Conservation (phyloP, 2,113 vertebrate species). For the Eptatretus burgeri region DNA sequence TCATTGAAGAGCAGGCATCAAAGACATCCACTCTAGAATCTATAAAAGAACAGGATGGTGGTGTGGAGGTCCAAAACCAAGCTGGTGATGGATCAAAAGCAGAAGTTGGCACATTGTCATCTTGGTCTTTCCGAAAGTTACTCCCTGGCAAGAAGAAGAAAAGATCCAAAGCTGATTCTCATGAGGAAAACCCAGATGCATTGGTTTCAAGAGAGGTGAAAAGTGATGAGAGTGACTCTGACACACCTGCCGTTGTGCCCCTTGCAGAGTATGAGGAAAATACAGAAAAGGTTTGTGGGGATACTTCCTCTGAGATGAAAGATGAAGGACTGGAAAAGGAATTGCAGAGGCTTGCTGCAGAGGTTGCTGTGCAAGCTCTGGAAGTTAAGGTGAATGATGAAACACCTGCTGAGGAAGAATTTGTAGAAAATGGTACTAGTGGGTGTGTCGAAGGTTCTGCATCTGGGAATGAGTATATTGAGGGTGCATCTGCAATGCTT, state of each 20-base stretch:
- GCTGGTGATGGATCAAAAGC: background rate
- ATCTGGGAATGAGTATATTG: too few species aligned
- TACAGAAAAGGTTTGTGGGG: too few species aligned
- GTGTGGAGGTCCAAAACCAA: background rate
- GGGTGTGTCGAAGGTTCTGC: too few species aligned
- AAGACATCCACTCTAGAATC: background rate
- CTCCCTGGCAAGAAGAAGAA: conserved; percentile 3
- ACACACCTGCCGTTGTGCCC: conserved; percentile 3
- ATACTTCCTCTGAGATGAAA: too few species aligned
- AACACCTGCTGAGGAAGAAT: too few species aligned
- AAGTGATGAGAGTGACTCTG: background rate
- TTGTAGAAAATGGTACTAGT: too few species aligned
- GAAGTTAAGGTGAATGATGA: too few species aligned
- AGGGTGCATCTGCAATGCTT: too few species aligned
- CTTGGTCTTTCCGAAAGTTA: background rate
- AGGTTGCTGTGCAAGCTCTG: too few species aligned
- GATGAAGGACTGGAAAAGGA: too few species aligned
- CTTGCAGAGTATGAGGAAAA: conserved; percentile 1
- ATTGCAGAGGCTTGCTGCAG: too few species aligned
- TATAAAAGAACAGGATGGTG: background rate
- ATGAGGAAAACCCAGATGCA: background rate
- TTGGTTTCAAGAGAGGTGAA: background rate
- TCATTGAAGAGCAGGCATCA: background rate
- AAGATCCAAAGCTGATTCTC: background rate
- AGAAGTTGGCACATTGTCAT: background rate